Evolutionary conservation across 2,888 invertebrate genomes (phyloP).

Genomic region (Cylindroiulus punctatus): DNA sequence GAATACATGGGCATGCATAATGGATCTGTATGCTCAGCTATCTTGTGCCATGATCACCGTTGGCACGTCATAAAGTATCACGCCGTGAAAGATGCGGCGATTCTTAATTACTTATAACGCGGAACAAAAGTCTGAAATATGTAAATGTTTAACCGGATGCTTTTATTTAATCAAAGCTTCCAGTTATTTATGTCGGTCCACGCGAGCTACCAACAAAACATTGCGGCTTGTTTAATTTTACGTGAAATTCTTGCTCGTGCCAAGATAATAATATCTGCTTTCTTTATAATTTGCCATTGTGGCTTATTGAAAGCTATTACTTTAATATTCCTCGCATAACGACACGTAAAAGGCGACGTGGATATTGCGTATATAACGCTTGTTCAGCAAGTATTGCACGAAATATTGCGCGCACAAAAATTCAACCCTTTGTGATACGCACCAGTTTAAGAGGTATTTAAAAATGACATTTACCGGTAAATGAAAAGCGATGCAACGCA

Average conservation of each 20-base stretch:
- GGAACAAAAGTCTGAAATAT: neutral
- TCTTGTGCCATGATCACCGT: neutral
- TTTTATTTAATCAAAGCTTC: neutral
- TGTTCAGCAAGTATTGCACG: neutral
- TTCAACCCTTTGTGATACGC: neutral
- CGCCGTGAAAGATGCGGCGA: neutral
- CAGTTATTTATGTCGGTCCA: neutral
- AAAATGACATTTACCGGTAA: conserved; percentile 75
- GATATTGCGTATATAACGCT: neutral
- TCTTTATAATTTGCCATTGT: conserved; percentile 14
- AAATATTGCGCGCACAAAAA: neutral
- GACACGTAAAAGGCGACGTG: neutral
- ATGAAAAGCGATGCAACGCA: conserved; percentile 79
- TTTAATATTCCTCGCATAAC: neutral
- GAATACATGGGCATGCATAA: neutral
- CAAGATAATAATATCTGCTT: neutral
- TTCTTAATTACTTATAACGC: neutral
- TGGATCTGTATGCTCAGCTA: neutral
- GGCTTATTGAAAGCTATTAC: conserved; percentile 19
- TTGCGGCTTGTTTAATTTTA: neutral
- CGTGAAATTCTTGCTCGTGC: neutral
- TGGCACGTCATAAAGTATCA: neutral
- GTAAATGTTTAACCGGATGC: neutral
- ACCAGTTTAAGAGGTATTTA: neutral
- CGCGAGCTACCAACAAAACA: neutral